phyloP scores from a whole-genome alignment of 2,888 invertebrate species.

The Malthinus seriepunctatus region DNA sequence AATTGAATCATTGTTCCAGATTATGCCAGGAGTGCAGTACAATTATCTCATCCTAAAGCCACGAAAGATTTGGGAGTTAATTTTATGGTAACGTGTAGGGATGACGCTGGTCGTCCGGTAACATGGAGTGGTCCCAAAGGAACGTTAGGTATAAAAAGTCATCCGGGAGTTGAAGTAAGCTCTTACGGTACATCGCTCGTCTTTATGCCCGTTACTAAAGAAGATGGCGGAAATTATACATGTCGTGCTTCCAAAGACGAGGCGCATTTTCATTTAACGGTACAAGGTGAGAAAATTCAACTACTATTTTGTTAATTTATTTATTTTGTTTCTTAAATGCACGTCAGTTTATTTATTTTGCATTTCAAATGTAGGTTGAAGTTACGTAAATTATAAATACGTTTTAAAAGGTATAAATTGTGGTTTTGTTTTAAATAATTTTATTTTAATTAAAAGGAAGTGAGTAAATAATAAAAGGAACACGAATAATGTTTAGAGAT shows the following conservation, averaged over 20 bases:
- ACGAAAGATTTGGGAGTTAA: slow-evolving; percentile 31
- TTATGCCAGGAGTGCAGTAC: slow-evolving; percentile 7
- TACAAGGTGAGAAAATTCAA: slow-evolving; percentile 45
- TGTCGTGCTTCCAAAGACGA: slow-evolving; percentile 59
- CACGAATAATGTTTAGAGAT: too few relatives aligned
- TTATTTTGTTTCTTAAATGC: too few relatives aligned
- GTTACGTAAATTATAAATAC: too few relatives aligned
- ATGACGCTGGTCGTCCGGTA: slow-evolving; percentile 34
- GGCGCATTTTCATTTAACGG: slow-evolving; percentile 39
- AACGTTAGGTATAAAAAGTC: slow-evolving; percentile 37
- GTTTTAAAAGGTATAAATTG: too few relatives aligned
- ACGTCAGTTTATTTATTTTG: too few relatives aligned
- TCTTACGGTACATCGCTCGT: slow-evolving; percentile 42
- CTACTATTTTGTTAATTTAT: too few relatives aligned
- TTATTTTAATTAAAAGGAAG: too few relatives aligned
- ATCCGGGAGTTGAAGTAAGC: slow-evolving; percentile 39
- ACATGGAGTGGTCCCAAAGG: slow-evolving; percentile 41
- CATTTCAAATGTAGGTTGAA: too few relatives aligned
- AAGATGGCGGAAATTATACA: slow-evolving; percentile 62
- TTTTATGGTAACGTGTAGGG: slow-evolving; percentile 41
- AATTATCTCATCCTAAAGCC: slow-evolving; percentile 21
- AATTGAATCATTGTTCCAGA: slow-evolving; percentile 11
- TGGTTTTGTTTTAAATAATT: too few relatives aligned
- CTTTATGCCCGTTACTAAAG: slow-evolving; percentile 58
- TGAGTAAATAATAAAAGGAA: too few relatives aligned